These are phyloP conservation scores for Mythimna lalbum DNA, from an alignment of 2,888 invertebrate genomes.

Conservation along the genomic window DNA sequence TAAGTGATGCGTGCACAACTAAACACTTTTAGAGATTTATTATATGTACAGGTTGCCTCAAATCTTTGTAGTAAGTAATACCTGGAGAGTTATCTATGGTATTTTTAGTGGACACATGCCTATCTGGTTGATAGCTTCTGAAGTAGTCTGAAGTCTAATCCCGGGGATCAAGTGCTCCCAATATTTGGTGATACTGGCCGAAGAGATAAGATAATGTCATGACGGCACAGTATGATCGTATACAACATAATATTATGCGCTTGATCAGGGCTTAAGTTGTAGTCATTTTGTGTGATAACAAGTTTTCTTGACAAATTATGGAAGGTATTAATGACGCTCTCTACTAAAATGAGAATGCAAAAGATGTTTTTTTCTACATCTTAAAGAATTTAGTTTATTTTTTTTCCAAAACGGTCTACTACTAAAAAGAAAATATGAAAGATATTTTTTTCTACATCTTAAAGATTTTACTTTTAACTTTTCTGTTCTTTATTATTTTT, in stretches of 20 bases:
- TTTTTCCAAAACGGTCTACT: too few relatives aligned
- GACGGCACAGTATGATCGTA: background rate
- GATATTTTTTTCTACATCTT: too few relatives aligned
- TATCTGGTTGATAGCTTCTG: slow-evolving; percentile 24
- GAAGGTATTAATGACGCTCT: background rate
- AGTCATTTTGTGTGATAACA: background rate
- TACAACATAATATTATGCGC: background rate
- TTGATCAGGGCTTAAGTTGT: slow-evolving; percentile 6
- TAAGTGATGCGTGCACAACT: too few relatives aligned
- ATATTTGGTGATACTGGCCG: slow-evolving; percentile 12
- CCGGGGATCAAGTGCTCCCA: slow-evolving; percentile 44
- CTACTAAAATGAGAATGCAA: too few relatives aligned
- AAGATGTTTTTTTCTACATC: too few relatives aligned
- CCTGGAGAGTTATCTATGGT: background rate
- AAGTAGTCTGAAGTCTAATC: slow-evolving; percentile 17
- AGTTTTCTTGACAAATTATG: background rate
- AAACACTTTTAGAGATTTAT: too few relatives aligned
- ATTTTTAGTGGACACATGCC: background rate
- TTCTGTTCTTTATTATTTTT: too few relatives aligned
- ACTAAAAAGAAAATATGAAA: too few relatives aligned
- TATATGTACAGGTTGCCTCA: too few relatives aligned
- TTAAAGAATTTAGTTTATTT: too few relatives aligned
- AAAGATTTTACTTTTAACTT: too few relatives aligned
- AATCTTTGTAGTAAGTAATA: slow-evolving; percentile 14
- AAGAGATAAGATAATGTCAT: slow-evolving; percentile 41